Base-by-base conservation (phyloP, 2,888 invertebrate genomes). In the Ophion costatus region DNA sequence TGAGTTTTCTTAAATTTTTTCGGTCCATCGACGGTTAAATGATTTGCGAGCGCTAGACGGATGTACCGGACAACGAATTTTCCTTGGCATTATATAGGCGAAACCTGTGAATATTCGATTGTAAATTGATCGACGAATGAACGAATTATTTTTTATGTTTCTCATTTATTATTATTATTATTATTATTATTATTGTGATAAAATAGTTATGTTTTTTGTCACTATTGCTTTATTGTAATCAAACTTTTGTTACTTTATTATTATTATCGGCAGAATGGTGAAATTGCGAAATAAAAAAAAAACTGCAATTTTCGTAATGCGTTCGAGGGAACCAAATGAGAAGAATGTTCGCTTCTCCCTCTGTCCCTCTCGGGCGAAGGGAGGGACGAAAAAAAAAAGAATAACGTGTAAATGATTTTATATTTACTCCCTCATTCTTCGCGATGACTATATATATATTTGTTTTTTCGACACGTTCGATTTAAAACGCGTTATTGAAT, bases 161-260 rank as follows among this genome's bases (percentile, higher is more conserved):
- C 66, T 71, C 38, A 61, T 24, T 69, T 51, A 45, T 80, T 66
- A 74, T 57, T 80, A 66, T 69, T 74, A 80, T 63, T 61, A 84
- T 70, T 67, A 71, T 82, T 74, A 74, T 66, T 64, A 75, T 78
- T 56, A 45, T 29, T 64, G 61, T 61, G 70, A 78, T 56, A 24
- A 56, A n/a, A 57, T 56, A 56, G n/a, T 73, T 67, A 51, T 76
- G 56, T 78, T 80, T 80, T 83, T 33, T 80, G 45, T 76, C 63
- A 45, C 64, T 71, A 71, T 80, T 76, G 69, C 57, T 83, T 83
- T 59, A 77, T 74, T 66, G 24, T 84, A 76, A 83, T 83, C 80
- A 80, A 84, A 84, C 77, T 69, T 76, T 80, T 76, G 38, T 75
- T 64, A 69, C 69, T 22, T 69, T 64, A 76, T 63, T 77, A 73